Evolutionary conservation across 1,140 invertebrate species (phyloP).

Genomic region (Orchestia grillus): DNA sequence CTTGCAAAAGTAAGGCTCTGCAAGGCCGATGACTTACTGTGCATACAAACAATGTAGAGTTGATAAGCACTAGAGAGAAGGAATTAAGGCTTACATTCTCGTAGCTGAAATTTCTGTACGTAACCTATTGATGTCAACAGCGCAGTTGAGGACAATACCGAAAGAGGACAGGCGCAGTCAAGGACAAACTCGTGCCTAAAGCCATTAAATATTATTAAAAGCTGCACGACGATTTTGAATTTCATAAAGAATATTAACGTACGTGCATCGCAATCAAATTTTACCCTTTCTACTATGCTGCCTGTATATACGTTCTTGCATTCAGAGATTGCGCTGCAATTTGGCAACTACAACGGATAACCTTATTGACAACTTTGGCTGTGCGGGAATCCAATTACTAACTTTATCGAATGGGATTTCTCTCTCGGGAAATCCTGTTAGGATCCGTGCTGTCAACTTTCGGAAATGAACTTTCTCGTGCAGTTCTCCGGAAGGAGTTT

Average conservation of each 20-base stretch:
- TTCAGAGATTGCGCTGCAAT: neutral
- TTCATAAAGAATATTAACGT: too few relatives aligned
- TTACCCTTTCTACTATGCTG: neutral
- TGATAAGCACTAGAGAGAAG: neutral
- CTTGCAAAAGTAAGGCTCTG: neutral
- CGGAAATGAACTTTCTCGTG: slow-evolving; percentile 13
- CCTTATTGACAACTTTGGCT: slow-evolving; percentile 43
- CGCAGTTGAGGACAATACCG: neutral
- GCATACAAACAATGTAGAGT: neutral
- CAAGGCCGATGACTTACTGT: too few relatives aligned
- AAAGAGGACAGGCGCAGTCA: too few relatives aligned
- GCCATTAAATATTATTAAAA: too few relatives aligned
- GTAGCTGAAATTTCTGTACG: neutral
- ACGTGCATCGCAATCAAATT: neutral
- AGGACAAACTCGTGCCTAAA: too few relatives aligned
- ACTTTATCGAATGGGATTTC: slow-evolving; percentile 39
- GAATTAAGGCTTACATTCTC: neutral
- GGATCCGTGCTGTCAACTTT: slow-evolving; percentile 6
- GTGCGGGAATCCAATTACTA: slow-evolving; percentile 43
- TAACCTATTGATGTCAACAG: neutral
- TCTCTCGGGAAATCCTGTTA: slow-evolving; percentile 6
- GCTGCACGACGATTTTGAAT: too few relatives aligned
- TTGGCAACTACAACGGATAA: slow-evolving; percentile 15
- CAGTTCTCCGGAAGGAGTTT: neutral
- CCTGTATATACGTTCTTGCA: neutral